Evolutionary conservation across 2,888 invertebrate genomes (phyloP), one percentile per base, ranked within the genome.

Genomic region (Orthosia cruda): DNA sequence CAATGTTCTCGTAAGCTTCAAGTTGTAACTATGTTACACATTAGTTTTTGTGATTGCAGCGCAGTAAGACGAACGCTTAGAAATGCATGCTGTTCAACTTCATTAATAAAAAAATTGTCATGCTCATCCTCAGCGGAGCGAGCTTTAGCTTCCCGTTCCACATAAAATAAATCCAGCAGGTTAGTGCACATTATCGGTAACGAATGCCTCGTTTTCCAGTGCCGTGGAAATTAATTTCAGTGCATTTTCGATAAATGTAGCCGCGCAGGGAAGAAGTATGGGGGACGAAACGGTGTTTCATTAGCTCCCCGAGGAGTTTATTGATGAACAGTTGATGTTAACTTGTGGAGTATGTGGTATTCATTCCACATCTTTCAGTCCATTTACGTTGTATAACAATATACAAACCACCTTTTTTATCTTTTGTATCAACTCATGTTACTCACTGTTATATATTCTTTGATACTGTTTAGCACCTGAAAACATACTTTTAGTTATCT

Each of bases 161-260:
- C 32, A 65, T 52, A 72, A 71, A 68, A 77, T 67, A 68, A 73
- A 67, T 71, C 18, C 45, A 26, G 49, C 45, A 57, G 62, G 72
- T 69, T 66, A 71, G 62, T 58, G 61, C 70, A 80, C 59, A 74
- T 74, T 83, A 74, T 76, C 73, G 86, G 59, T 71, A 32, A 72
- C 63, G 50, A 71, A 74, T 77, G 58, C 57, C 61, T 47, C 67
- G 63, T 58, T 71, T 73, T 58, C 57, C 67, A 68, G 69, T 54
- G 49, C 71, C 40, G 74, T 64, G 59, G 40, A 80, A 87, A 86
- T 84, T 80, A 80, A 81, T 84, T 80, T 76, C 61, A 58, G 65
- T 81, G 77, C 78, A 77, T 72, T 79, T 86, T 75, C 66, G 64
- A 81, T 81, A 72, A 84, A 84, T 80, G 74, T 67, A 64, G 57